These are phyloP conservation scores for Drosophila sulfurigaster DNA, from an alignment of 1,140 invertebrate genomes.

Conservation along the genomic window DNA sequence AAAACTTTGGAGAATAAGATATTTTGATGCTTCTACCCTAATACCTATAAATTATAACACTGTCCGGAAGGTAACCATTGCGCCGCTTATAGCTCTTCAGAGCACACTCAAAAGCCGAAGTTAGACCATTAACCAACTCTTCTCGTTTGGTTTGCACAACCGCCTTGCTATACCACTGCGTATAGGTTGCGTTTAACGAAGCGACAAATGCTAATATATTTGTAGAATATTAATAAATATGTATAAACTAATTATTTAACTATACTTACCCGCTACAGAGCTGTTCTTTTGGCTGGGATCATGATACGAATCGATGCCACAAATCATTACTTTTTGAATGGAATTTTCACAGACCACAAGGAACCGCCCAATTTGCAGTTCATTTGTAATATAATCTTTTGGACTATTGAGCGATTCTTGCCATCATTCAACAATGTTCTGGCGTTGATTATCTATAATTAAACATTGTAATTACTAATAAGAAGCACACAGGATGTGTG, in stretches of 20 bases:
- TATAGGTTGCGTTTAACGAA: slow-evolving; percentile 91
- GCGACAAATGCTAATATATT: slow-evolving; percentile 90
- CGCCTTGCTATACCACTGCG: slow-evolving; percentile 91
- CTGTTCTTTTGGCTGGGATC: slow-evolving; percentile 80
- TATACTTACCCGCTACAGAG: slow-evolving; percentile 70
- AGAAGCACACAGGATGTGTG: too few species aligned
- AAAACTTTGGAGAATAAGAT: background rate
- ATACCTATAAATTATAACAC: slow-evolving; percentile 92
- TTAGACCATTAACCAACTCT: slow-evolving; percentile 91
- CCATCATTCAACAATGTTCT: too few species aligned
- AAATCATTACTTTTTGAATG: slow-evolving; percentile 93
- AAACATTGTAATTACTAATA: too few species aligned
- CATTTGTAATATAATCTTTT: too few species aligned
- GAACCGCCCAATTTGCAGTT: slow-evolving; percentile 98
- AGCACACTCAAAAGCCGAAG: slow-evolving; percentile 88
- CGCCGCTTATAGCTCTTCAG: slow-evolving; percentile 89
- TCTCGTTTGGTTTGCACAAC: slow-evolving; percentile 89
- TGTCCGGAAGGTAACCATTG: slow-evolving; percentile 90
- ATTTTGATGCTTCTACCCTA: too few species aligned
- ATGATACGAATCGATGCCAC: slow-evolving; percentile 95
- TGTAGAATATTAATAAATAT: slow-evolving; percentile 1
- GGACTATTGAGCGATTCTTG: too few species aligned
- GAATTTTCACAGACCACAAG: slow-evolving; percentile 94
- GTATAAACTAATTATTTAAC: background rate
- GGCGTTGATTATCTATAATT: too few species aligned